Conservation (phyloP, 2,888 invertebrate genomes). For the Pemphredon lugubris region DNA sequence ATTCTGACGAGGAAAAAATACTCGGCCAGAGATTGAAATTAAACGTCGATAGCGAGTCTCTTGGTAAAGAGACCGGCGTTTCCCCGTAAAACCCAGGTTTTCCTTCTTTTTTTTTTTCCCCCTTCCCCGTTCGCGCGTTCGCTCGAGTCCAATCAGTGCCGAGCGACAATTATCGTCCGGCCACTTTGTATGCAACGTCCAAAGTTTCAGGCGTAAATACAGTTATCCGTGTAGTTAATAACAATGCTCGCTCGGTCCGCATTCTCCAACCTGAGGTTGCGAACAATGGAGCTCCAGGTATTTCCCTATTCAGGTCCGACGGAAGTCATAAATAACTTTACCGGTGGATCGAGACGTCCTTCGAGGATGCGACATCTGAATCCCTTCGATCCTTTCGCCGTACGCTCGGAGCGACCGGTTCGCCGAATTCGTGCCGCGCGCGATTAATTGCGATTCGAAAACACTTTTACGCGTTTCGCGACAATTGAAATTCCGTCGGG, state of each 20-base stretch:
- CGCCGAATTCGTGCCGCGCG: no score
- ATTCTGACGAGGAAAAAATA: constrained; percentile 24
- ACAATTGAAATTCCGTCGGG: no score
- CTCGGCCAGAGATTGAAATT: constrained; percentile 4
- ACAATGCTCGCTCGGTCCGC: not conserved
- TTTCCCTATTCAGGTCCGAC: not conserved
- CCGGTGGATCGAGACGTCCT: not conserved
- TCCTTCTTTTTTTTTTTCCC: not conserved
- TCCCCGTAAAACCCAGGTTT: not conserved
- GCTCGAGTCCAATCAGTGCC: no score
- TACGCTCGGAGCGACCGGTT: no score
- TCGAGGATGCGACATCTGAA: not conserved
- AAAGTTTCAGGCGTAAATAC: constrained; percentile 3
- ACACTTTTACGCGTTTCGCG: no score
- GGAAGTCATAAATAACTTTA: constrained; percentile 7
- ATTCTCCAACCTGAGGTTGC: not conserved
- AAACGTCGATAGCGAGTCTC: constrained; percentile 1
- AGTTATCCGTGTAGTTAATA: constrained; percentile 6
- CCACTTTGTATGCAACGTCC: constrained; percentile 4
- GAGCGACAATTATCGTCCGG: not conserved
- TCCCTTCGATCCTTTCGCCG: not conserved
- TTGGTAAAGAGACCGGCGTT: not conserved
- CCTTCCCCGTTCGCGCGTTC: not conserved
- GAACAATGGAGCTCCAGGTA: not conserved
- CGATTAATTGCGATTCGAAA: no score